Evolutionary conservation across 1,140 invertebrate genomes (phyloP), one percentile per base, ranked within the genome.

Genomic region (Asbolus verrucosus): DNA sequence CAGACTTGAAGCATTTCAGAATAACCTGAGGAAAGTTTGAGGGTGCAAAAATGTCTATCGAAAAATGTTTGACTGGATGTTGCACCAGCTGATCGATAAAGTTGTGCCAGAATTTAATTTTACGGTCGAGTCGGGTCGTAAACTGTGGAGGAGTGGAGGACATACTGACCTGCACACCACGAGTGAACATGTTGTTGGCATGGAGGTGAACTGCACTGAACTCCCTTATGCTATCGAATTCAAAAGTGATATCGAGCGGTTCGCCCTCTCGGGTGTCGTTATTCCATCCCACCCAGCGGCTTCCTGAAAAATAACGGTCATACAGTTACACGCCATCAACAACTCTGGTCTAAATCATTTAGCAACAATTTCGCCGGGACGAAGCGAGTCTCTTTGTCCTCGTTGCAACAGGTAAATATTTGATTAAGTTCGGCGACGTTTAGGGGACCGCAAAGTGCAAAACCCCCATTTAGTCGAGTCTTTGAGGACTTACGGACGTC

Each of bases 221-320:
- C 73, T 95, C 90, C 31, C 92, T 84, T 0, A 88, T 81, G 15
- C 85, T 83, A 41, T 89, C 88, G 80, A 97, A 97, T 78, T 94
- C 89, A 78, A 97, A 95, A 0, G 88, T 83, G 8, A 94, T 84
- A 74, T 92, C 87, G 0, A 93, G 73, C 69, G 86, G 81, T n/a
- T 84, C 83, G 72, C 87, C 77, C 27, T 81, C 74, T 77, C 77
- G 84, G 74, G 87, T 75, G 65, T 88, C 86, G 79, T 92, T 91
- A 68, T 87, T 89, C 95, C 95, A 97, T 5, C 94, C 95, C 1
- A 97, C 90, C 95, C 95, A 97, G 71, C 93, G 89, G 62, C 90
- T 92, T 60, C 92, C 93, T 85, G 82, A 69, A 80, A 84, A 63
- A 18, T 19, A 63, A 39, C 61, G 21, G 11, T 41, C 33, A 39